Evolutionary conservation across 2,888 invertebrate species (phyloP), one percentile per base, ranked within the genome.

Genomic region (Deilephila elpenor): DNA sequence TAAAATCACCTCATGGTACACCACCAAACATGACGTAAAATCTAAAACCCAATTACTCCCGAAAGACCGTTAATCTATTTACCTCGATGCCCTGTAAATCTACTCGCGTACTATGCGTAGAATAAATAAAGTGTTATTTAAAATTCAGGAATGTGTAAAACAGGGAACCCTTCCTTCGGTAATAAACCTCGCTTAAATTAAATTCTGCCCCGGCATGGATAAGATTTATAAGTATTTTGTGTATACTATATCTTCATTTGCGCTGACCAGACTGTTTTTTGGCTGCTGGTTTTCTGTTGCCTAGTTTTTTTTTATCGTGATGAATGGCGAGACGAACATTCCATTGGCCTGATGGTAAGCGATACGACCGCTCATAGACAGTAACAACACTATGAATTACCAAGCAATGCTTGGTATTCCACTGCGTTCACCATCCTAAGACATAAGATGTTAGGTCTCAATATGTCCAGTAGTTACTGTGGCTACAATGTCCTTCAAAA

Each of bases 111-210:
- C 25, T 14, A 51, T 44, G 51, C 25, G n/a, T n/a, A 20, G 37
- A 64, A 64, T 64, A 67, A 44, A 51, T 44, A 67, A 62, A 62
- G 62, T 34, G 37, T 62, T 34, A 37, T 62, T 67, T 67, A 51
- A 67, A 67, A 67, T 51, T 44, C 51, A 51, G 67, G 51, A 67
- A 67, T 67, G 67, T 67, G 51, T 67, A 51, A 67, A 51, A 67
- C 67, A 25, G 67, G 34, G 34, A 51, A 51, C 67, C 67, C 67
- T 67, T 67, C 17, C 51, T 32, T 19, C 6, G 25, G 25, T 67
- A 67, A 67, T 67, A 67, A 67, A 67, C 67, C 34, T 34, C 6
- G 25, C 67, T 51, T 44, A 67, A 67, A 67, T 67, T 67, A 67
- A 67, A 67, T 67, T 67, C 67, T 25, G 11, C 44, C 67, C 44